Percentiles rank a stretch among this genome's conserved stretches.
Conservation (phyloP, 2,888 invertebrate genomes). For the Rhagophthalmus giganteus region DNA sequence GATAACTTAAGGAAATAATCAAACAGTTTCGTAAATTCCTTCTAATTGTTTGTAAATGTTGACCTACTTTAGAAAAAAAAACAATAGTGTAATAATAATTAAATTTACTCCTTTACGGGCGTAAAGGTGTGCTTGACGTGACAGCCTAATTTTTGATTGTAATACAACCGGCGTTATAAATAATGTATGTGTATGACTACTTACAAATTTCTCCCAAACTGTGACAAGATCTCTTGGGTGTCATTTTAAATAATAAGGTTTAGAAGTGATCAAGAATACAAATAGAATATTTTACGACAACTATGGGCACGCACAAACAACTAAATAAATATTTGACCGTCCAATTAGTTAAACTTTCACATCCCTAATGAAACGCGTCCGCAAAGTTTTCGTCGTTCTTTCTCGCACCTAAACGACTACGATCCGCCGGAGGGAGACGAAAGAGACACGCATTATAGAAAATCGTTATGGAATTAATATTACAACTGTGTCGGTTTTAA, state of each 20-base stretch:
- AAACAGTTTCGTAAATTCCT: too few relatives aligned
- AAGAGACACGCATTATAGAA: slow-evolving; percentile 10
- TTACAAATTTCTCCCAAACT: too few relatives aligned
- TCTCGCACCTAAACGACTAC: background rate
- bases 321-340: slow-evolving; percentile 26
- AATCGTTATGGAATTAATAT: slow-evolving; percentile 29
- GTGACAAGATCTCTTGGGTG: background rate
- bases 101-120: background rate
- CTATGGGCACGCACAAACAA: slow-evolving; percentile 14
- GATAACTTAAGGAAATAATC: too few relatives aligned
- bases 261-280: slow-evolving; percentile 15
- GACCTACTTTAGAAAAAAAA: background rate
- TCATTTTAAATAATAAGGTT: background rate
- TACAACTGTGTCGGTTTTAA: slow-evolving; percentile 33
- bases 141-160: background rate
- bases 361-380: slow-evolving; percentile 6
- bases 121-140: background rate
- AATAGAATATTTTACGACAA: slow-evolving; percentile 15
- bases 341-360: slow-evolving; percentile 25
- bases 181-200: too few relatives aligned
- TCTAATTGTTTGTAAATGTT: background rate
- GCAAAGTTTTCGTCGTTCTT: slow-evolving; percentile 3
- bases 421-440: slow-evolving; percentile 1
- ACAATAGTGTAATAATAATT: background rate
- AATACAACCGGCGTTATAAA: too few relatives aligned